These are phyloP conservation scores for Noctua janthina DNA, from an alignment of 2,888 invertebrate species.

Conservation along the genomic window DNA sequence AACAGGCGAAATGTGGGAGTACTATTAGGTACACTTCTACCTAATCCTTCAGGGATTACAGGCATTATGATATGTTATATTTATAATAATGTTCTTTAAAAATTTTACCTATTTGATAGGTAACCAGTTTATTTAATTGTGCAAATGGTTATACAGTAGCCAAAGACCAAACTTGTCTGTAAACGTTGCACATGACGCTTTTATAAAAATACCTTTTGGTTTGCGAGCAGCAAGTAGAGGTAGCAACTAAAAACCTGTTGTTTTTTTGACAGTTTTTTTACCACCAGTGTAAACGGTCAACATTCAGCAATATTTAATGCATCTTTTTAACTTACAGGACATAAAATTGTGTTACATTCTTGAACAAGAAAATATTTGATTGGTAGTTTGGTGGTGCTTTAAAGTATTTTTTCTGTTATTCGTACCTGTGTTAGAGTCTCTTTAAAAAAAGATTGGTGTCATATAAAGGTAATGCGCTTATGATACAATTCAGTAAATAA, in stretches of 20 bases:
- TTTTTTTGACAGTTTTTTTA: background rate
- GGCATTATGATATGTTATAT: no score
- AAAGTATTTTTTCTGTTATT: background rate
- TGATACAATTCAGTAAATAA: background rate
- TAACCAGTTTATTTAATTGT: conserved; percentile 1
- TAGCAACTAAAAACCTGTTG: background rate
- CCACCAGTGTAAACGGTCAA: background rate
- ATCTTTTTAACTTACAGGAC: background rate
- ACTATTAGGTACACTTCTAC: background rate
- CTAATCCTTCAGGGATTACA: no score
- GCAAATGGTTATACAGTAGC: background rate
- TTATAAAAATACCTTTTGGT: background rate
- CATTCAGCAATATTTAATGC: background rate
- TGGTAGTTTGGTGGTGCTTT: background rate
- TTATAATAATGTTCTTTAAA: background rate
- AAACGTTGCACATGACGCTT: background rate
- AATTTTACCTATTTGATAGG: conserved; percentile 17
- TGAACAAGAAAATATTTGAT: background rate
- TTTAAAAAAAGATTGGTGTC: background rate
- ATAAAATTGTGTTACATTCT: background rate
- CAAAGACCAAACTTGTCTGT: background rate
- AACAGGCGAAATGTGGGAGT: background rate
- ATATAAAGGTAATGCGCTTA: background rate
- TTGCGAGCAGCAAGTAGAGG: background rate
- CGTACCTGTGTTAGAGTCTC: background rate